phyloP scores from a whole-genome alignment of 2,113 vertebrate species.

The Thymallus thymallus region DNA sequence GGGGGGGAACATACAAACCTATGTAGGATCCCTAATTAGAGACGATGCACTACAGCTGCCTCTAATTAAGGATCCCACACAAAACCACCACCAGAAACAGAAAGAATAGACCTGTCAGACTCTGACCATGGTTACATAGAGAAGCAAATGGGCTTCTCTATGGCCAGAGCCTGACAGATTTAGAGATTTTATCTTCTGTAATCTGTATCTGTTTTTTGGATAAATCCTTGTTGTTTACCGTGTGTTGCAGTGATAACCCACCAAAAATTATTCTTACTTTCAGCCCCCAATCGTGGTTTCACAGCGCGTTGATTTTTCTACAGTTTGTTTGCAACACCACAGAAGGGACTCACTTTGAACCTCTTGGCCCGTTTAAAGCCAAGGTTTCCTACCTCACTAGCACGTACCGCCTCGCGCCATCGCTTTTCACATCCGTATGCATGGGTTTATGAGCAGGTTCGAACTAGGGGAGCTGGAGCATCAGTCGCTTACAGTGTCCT shows the following conservation, averaged over 20 bases:
- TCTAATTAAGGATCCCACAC: too few relatives aligned
- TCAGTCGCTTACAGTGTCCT: neutral
- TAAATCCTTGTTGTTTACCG: constrained; percentile 72
- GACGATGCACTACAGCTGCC: too few relatives aligned
- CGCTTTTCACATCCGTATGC: constrained; percentile 39
- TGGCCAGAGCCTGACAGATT: too few relatives aligned
- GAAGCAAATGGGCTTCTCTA: too few relatives aligned
- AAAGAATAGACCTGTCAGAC: too few relatives aligned
- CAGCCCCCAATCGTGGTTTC: constrained; percentile 46
- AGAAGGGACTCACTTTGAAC: constrained; percentile 65
- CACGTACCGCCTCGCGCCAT: constrained; percentile 48
- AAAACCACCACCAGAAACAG: too few relatives aligned
- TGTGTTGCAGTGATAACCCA: constrained; percentile 60
- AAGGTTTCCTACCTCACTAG: constrained; percentile 47
- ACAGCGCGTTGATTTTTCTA: constrained; percentile 64
- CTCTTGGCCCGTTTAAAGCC: constrained; percentile 72
- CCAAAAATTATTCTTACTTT: constrained; percentile 65
- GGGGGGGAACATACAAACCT: too few relatives aligned
- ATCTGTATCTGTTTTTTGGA: constrained; percentile 60
- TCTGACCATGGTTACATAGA: too few relatives aligned
- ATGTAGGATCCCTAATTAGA: too few relatives aligned
- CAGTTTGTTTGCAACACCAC: constrained; percentile 67
- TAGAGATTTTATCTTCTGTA: too few relatives aligned
- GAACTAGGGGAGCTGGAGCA: neutral
- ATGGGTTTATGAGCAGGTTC: constrained; percentile 44